These are phyloP conservation scores for Nymphicus hollandicus DNA, from an alignment of 2,113 vertebrate genomes.

Conservation along the genomic window DNA sequence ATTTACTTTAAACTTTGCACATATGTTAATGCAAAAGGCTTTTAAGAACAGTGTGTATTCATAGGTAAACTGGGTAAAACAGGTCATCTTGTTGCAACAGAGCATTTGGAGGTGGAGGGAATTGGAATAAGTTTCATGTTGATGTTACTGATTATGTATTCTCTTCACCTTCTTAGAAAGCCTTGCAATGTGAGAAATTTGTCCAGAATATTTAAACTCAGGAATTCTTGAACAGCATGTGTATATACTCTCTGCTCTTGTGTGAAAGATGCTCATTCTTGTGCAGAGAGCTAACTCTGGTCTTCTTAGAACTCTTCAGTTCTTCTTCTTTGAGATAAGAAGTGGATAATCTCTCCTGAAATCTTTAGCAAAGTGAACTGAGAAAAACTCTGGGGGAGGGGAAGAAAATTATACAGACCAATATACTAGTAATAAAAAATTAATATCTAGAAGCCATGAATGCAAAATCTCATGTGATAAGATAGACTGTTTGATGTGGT, in stretches of 20 bases:
- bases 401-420: neutral
- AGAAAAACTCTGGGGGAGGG: rapidly evolving
- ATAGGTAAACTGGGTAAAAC: neutral
- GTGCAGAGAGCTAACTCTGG: neutral
- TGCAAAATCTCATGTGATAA: neutral
- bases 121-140: neutral
- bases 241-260: rapidly evolving
- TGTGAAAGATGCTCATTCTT: neutral
- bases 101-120: neutral
- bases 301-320: neutral
- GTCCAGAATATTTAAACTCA: neutral
- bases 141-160: neutral
- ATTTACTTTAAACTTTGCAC: neutral
- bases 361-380: neutral
- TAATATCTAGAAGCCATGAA: neutral
- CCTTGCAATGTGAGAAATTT: neutral
- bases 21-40: rapidly evolving
- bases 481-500: neutral
- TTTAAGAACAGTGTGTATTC: neutral
- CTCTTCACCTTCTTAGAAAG: neutral
- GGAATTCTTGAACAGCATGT: neutral
- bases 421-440: neutral
- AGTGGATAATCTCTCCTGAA: neutral
- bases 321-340: neutral
- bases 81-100: neutral